phyloP scores from a whole-genome alignment of 1,140 invertebrate species.

The Bombus turneri region DNA sequence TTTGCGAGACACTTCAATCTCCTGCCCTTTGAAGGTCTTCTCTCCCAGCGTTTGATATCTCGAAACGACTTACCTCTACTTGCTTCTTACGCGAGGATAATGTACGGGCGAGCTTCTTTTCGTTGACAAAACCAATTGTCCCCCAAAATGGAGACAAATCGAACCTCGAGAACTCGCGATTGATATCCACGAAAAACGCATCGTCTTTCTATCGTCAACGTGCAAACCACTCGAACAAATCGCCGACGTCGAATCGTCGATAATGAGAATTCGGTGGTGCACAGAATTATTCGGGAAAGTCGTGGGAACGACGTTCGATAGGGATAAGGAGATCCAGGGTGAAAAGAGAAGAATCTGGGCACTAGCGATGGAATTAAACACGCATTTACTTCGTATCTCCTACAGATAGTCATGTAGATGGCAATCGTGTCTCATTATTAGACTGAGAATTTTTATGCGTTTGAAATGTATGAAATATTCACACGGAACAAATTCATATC shows the following conservation, averaged over 20 bases:
- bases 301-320: not conserved
- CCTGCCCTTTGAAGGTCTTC: constrained; percentile 38
- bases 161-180: not conserved
- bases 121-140: constrained; percentile 7
- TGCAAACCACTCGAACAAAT: not conserved
- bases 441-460: no score
- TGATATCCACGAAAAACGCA: not conserved
- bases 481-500: no score
- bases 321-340: not conserved
- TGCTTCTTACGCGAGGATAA: not conserved
- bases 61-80: not conserved
- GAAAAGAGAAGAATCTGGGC: not conserved
- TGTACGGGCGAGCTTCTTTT: not conserved
- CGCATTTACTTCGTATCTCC: not conserved
- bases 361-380: not conserved
- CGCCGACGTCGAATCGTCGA: constrained; percentile 26
- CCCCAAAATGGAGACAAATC: constrained; percentile 22
- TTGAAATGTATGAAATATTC: no score
- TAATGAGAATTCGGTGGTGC: constrained; percentile 54
- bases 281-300: constrained; percentile 23
- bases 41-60: constrained; percentile 3
- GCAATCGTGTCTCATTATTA: no score
- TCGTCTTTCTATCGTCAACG: not conserved
- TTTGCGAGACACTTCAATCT: constrained; percentile 47
- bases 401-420: no score